A percentile compares a stretch with the other conserved stretches of the same genome.
phyloP scores from a whole-genome alignment of 1,140 invertebrate genomes.

The Apis dorsata region DNA sequence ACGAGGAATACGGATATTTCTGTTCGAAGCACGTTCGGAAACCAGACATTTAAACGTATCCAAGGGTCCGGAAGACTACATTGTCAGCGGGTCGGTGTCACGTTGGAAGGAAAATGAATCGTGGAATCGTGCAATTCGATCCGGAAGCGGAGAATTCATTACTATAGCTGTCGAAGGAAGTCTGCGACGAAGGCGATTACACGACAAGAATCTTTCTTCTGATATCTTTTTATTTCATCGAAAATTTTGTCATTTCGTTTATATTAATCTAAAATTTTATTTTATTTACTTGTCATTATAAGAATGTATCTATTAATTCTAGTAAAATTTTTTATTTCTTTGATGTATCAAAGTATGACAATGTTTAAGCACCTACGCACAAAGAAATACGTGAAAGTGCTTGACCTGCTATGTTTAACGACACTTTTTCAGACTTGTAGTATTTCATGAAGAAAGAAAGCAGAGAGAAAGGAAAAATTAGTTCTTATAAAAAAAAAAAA shows the following conservation, averaged over 20 bases:
- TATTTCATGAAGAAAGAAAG: too few relatives aligned
- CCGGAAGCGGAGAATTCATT: constrained; percentile 54
- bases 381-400: too few relatives aligned
- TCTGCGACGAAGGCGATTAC: constrained; percentile 10
- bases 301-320: too few relatives aligned
- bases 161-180: constrained; percentile 41
- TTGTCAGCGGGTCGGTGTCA: constrained; percentile 3
- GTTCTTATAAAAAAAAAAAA: too few relatives aligned
- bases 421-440: too few relatives aligned
- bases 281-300: too few relatives aligned
- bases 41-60: constrained; percentile 25
- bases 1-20: not conserved
- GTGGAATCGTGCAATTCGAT: constrained; percentile 35
- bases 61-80: not conserved
- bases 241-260: not conserved
- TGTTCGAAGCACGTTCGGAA: not conserved
- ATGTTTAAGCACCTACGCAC: too few relatives aligned
- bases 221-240: not conserved
- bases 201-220: not conserved
- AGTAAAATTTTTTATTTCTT: too few relatives aligned
- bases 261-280: too few relatives aligned
- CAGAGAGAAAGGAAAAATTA: too few relatives aligned
- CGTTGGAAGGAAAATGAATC: constrained; percentile 28
- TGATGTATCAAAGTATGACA: too few relatives aligned
- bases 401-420: too few relatives aligned